phyloP scores from a whole-genome alignment of 2,797 vertebrate species.

The Anguilla pacifica region DNA sequence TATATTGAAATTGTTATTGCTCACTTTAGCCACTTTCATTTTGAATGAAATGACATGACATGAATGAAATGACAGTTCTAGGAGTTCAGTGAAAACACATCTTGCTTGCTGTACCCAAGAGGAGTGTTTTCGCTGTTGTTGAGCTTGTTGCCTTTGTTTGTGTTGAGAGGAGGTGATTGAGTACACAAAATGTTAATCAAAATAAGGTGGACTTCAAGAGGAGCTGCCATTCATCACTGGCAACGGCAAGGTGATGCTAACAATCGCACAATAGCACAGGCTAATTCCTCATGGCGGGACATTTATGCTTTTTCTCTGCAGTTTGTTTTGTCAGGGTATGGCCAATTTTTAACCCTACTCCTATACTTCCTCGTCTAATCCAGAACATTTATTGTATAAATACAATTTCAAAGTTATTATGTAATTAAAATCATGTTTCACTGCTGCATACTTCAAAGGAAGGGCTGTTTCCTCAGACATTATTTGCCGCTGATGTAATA shows the following conservation, averaged over 20 bases:
- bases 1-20: conserved; percentile 32
- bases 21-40: conserved; percentile 38
- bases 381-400: conserved; percentile 86
- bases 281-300: conserved; percentile 63
- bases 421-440: conserved; percentile 87
- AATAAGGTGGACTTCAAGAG: conserved; percentile 57
- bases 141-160: conserved; percentile 57
- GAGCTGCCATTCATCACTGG: conserved; percentile 66
- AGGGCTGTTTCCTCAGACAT: conserved; percentile 72
- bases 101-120: conserved; percentile 41
- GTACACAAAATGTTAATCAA: conserved; percentile 66
- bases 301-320: conserved; percentile 64
- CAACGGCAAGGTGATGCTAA: conserved; percentile 45
- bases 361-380: conserved; percentile 84
- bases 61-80: conserved; percentile 45
- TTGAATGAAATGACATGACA: conserved; percentile 37
- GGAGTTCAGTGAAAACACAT: conserved; percentile 53
- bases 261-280: conserved; percentile 37
- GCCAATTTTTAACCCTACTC: conserved; percentile 77
- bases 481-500: conserved; percentile 87
- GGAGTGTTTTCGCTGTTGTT: conserved; percentile 65
- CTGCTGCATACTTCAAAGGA: conserved; percentile 82
- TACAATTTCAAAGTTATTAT: conserved; percentile 90
- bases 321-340: conserved; percentile 82
- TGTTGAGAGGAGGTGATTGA: conserved; percentile 48